Base-by-base conservation (phyloP, 2,888 invertebrate genomes). In the Dione vanillae region DNA sequence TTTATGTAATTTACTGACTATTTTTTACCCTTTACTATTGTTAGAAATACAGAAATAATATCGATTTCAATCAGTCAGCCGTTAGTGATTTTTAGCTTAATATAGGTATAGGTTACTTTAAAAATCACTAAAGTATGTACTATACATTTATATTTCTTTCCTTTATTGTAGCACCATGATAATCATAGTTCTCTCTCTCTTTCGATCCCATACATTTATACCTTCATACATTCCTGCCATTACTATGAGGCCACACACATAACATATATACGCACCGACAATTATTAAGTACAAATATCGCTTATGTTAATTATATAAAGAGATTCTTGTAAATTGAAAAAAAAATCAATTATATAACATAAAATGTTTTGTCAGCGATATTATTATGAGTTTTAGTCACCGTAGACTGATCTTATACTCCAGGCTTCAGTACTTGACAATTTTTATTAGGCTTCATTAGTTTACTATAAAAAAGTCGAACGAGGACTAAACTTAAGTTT, bases 121-220 rank as follows among this genome's bases (percentile, higher is more conserved):
- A n/a, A n/a, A n/a, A n/a, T n/a, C n/a, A n/a, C n/a, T n/a, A n/a
- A n/a, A n/a, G n/a, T 19, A 40, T 6, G 0, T 40, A 11, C 0
- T 40, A 27, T 20, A 8, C 9, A 41, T 6, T 0, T 12, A 41
- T 10, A 12, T 5, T 19, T 41, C 0, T 5, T 43, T n/a, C 47
- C 16, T 62, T 37, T 45, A 62, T 47, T 62, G 59, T 27, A 59
- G 59, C 59, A 62, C 62, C 45, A 49, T 35, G 7, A 9, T 37
- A 27, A 10, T 9, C 12, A 12, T 49, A 16, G 35, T 14, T 49
- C 14, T 12, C 19, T 37, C n/a, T n/a, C n/a, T n/a, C n/a, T n/a
- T 2, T n/a, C 35, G 37, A 37, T 16, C 7, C 14, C 49, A 51
- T 0, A 49, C 40, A 9, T 19, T 49, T 19, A 12, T 12, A n/a